Evolutionary conservation across 2,888 invertebrate species (phyloP), one percentile per base, ranked within the genome.

Genomic region (Drosophila koepferae): DNA sequence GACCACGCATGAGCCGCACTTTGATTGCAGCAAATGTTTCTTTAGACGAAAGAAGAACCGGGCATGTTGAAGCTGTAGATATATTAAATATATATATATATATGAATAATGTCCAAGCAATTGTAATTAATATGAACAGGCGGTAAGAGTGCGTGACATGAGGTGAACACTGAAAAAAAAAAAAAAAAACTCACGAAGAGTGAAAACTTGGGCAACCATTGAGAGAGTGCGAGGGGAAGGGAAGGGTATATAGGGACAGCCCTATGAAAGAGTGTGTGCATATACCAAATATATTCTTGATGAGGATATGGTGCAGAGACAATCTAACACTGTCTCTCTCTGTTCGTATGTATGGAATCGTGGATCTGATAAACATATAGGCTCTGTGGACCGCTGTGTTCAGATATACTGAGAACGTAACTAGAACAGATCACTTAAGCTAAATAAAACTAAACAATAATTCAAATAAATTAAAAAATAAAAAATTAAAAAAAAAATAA

Each of bases 61-160:
- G 18, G 5, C 36, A 36, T 36, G 53, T 14, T 2, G 14, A 12
- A 18, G 51, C 28, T 28, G 28, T 28, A 28, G 28, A 28, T 28
- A 28, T 28, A 28, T 28, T 28, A 28, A 28, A 28, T 28, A 6
- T 28, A 28, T 28, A 28, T 6, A 28, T 28, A 20, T 38, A 53
- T 36, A 53, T 53, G 31, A 49, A 20, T 3, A 40, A 20, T 51
- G 51, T 51, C 34, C 51, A 20, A 51, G 34, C 34, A 3, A 36
- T 36, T 51, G 36, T 36, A 53, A 53, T 36, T 51, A 51, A 34
- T 51, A 38, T 36, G 53, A 36, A 53, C 31, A 51, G 31, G 51
- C 34, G 49, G 31, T 6, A 51, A 8, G 31, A 34, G 36, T 16
- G 53, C 53, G 53, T 53, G 36, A 20, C 51, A 51, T 18, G 6